These are phyloP conservation scores for Micromussa lordhowensis DNA, from an alignment of 92 coral and sea anemone species.

Conservation along the genomic window DNA sequence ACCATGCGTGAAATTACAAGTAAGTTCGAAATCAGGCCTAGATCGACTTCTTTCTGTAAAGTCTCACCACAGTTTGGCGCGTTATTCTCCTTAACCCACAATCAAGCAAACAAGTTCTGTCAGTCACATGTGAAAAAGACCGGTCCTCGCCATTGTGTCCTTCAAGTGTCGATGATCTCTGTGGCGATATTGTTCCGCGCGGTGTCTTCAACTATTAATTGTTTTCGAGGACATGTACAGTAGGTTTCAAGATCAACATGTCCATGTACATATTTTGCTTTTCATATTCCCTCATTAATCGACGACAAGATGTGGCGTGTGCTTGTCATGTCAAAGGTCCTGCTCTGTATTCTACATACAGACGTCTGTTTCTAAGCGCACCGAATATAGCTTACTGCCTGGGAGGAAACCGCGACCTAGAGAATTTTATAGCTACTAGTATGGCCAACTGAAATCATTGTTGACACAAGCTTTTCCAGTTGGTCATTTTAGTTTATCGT, in stretches of 20 bases:
- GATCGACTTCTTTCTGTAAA: slow-evolving; percentile 32
- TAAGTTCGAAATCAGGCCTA: slow-evolving; percentile 19
- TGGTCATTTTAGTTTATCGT: neutral
- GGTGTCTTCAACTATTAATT: slow-evolving; percentile 31
- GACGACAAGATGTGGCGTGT: slow-evolving; percentile 28
- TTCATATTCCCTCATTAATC: slow-evolving; percentile 26
- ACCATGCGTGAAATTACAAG: slow-evolving; percentile 59
- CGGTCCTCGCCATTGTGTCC: slow-evolving; percentile 16
- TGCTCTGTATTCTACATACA: slow-evolving; percentile 1
- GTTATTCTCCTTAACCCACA: neutral
- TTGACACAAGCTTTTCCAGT: neutral
- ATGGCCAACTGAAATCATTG: neutral
- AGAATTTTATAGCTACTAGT: neutral
- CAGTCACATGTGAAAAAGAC: slow-evolving; percentile 10
- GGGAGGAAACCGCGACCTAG: neutral
- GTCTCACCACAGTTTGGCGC: neutral
- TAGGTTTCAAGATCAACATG: slow-evolving; percentile 36
- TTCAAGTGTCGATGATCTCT: slow-evolving; percentile 31
- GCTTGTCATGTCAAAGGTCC: slow-evolving; percentile 40
- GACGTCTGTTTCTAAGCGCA: neutral
- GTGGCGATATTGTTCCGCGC: slow-evolving; percentile 26
- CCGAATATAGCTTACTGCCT: neutral
- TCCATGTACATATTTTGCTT: slow-evolving; percentile 28
- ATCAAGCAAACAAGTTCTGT: neutral
- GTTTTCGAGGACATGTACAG: slow-evolving; percentile 37